Base-by-base conservation (phyloP, 92 coral and sea anemone species). In the Desmophyllum pertusum region DNA sequence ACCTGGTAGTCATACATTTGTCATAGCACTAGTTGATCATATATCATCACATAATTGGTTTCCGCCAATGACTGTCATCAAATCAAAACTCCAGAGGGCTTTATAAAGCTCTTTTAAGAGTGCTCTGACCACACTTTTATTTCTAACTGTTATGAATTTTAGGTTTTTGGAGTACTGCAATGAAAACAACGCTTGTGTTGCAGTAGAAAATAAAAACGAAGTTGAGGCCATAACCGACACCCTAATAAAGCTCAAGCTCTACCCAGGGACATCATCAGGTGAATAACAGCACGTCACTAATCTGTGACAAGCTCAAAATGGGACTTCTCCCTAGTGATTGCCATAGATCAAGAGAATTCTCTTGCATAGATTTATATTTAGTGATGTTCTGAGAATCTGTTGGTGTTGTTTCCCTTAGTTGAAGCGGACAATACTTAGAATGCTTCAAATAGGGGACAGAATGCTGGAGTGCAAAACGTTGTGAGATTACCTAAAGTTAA, bases 131-230 rank as follows among this genome's bases (percentile, higher is more conserved):
- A n/a, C n/a, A n/a, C n/a, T 70, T 25, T 36, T 11, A 73, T 9
- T 41, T 36, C 13, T 41, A 31, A 21, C 9, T 13, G 25, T 40
- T 6, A 41, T 50, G 23, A n/a, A 6, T 76, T 67, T 8, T 78
- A 92, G 93, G 41, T 87, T 92, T 63, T 62, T 92, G 57, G 84
- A 76, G 68, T 83, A 84, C 75, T 92, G 95, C 50, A 53, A 75
- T 52, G 48, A 36, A 48, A 86, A 92, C 65, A 29, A 73, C 0
- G 95, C 74, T 5, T 78, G 87, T 40, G 81, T 83, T 5, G 51
- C 62, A 2, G 93, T 73, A 15, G 30, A 65, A 29, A 37, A 29
- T 23, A 79, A 87, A 17, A 88, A 86, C 63, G 72, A 55, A 11
- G 81, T 66, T 33, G 83, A 29, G 1, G 82, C 81, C 77, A 92